Conservation (phyloP, 1,140 invertebrate genomes). For the Drosophila hydei region DNA sequence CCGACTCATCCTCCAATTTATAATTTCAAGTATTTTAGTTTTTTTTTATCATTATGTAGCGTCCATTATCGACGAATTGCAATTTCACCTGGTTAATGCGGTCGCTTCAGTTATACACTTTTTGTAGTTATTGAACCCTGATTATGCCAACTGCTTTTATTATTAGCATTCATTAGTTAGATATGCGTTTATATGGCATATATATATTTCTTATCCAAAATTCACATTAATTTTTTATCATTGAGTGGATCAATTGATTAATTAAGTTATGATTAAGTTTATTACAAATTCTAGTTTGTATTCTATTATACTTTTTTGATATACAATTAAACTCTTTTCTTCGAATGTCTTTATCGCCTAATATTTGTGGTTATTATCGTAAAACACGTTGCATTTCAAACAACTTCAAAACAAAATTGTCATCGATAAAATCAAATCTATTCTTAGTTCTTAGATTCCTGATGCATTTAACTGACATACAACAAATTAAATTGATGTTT, state of each 20-base stretch:
- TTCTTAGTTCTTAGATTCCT: too few species aligned
- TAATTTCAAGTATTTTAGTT: constrained; percentile 13
- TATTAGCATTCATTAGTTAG: too few species aligned
- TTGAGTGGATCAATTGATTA: neutral
- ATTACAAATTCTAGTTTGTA: constrained; percentile 3
- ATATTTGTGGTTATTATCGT: too few species aligned
- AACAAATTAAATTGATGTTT: too few species aligned
- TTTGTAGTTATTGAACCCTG: neutral
- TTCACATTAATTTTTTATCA: too few species aligned
- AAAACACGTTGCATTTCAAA: too few species aligned
- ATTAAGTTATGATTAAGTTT: neutral
- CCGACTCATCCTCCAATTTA: constrained; percentile 76
- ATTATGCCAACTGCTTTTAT: neutral
- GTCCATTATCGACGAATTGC: constrained; percentile 7
- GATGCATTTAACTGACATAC: too few species aligned
- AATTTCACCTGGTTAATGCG: neutral
- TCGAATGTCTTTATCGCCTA: too few species aligned
- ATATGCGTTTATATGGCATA: too few species aligned
- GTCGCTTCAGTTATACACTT: constrained; percentile 5
- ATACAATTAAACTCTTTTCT: neutral
- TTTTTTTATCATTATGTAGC: neutral
- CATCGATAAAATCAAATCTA: too few species aligned
- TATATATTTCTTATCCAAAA: too few species aligned
- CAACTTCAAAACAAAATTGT: too few species aligned
- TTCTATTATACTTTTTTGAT: neutral